Evolutionary conservation across 2,113 vertebrate genomes (phyloP).

Genomic region (Platichthys flesus): DNA sequence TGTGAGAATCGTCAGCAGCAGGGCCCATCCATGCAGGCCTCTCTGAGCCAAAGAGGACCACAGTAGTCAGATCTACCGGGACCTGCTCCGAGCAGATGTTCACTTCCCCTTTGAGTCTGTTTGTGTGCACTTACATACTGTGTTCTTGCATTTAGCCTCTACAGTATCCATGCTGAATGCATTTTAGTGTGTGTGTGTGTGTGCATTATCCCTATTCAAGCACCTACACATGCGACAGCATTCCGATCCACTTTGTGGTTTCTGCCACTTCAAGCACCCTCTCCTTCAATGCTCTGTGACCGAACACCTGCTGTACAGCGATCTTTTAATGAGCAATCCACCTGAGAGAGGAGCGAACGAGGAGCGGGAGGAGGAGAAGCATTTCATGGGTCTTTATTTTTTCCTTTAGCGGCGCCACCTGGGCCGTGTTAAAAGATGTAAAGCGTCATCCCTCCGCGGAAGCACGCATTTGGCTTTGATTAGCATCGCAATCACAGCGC

Average conservation of each 20-base stretch:
- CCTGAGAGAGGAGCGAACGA: constrained; percentile 64
- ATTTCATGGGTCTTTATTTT: constrained; percentile 60
- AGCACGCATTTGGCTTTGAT: constrained; percentile 62
- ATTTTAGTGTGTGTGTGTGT: constrained; percentile 27
- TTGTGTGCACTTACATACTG: constrained; percentile 23
- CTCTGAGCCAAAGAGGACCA: constrained; percentile 33
- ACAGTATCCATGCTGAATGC: neutral
- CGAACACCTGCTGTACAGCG: constrained; percentile 75
- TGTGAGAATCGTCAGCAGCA: constrained; percentile 9
- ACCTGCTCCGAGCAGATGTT: constrained; percentile 73
- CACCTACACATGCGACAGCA: constrained; percentile 7
- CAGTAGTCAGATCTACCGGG: constrained; percentile 54
- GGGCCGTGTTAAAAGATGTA: constrained; percentile 64
- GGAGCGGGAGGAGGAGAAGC: constrained; percentile 37
- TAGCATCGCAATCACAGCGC: constrained; percentile 47
- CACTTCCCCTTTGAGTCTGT: constrained; percentile 40
- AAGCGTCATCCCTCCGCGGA: constrained; percentile 49
- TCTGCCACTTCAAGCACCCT: constrained; percentile 79
- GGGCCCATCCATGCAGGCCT: constrained; percentile 40
- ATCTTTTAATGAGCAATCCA: constrained; percentile 75
- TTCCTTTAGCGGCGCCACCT: constrained; percentile 53
- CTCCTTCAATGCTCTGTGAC: constrained; percentile 73
- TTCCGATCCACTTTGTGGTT: constrained; percentile 74
- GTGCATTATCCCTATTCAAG: constrained; percentile 6
- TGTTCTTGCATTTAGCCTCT: constrained; percentile 3